Evolutionary conservation across 2,797 vertebrate genomes (phyloP).

Genomic region (Xenopus petersii): DNA sequence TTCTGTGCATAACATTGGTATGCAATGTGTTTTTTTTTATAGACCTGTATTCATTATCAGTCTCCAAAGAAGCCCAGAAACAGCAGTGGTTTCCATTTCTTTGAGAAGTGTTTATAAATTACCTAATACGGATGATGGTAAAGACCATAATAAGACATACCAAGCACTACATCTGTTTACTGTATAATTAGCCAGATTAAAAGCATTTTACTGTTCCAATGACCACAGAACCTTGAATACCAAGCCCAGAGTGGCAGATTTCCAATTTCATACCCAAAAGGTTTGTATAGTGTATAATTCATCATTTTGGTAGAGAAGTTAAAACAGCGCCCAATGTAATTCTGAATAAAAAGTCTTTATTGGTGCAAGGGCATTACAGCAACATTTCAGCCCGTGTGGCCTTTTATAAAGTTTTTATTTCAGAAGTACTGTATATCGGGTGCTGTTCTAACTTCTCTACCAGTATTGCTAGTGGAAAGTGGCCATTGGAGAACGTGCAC

Average conservation of each 20-base stretch:
- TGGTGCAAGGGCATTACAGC: too few species aligned
- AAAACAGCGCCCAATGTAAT: too few species aligned
- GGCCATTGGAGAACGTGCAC: too few species aligned
- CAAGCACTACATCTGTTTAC: constrained; percentile 10
- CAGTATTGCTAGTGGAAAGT: too few species aligned
- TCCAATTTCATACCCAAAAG: constrained; percentile 16
- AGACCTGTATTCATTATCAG: constrained; percentile 12
- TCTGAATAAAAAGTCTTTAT: too few species aligned
- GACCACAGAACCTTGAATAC: constrained; percentile 11
- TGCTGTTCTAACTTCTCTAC: too few species aligned
- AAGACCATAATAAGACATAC: constrained; percentile 12
- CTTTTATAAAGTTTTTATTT: too few species aligned
- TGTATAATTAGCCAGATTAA: constrained; percentile 17
- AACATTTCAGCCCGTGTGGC: too few species aligned
- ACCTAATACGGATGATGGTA: constrained; percentile 15
- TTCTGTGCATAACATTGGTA: constrained; percentile 1
- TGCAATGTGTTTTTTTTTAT: constrained; percentile 17
- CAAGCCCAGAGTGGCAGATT: constrained; percentile 6
- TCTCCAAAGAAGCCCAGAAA: neutral
- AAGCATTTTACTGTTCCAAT: constrained; percentile 15
- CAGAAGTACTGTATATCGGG: too few species aligned
- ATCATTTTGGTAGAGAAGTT: too few species aligned
- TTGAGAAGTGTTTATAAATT: constrained; percentile 17
- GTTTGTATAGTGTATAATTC: neutral
- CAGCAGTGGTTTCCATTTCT: constrained; percentile 2